Evolutionary conservation across 2,888 invertebrate species (phyloP).

Genomic region (Rugalucina vietnamica): DNA sequence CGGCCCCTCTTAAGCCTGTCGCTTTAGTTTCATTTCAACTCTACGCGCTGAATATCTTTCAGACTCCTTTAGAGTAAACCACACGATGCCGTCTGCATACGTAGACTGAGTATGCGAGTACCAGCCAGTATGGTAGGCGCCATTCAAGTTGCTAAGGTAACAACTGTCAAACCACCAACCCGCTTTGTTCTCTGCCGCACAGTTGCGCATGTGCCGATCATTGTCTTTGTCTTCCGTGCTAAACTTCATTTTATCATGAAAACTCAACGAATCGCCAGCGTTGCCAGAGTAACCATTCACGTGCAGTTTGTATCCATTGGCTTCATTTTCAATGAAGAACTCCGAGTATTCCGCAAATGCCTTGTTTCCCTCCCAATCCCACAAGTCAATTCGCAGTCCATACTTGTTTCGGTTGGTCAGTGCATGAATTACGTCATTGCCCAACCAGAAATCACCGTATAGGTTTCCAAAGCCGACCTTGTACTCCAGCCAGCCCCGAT

Average conservation of each 20-base stretch:
- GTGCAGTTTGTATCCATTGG: slow-evolving; percentile 74
- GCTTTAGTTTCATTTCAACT: slow-evolving; percentile 80
- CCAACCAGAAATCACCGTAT: slow-evolving; percentile 82
- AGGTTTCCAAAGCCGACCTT: slow-evolving; percentile 82
- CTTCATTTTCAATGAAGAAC: slow-evolving; percentile 77
- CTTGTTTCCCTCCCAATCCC: slow-evolving; percentile 82
- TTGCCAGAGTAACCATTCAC: slow-evolving; percentile 75
- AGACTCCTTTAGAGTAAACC: slow-evolving; percentile 80
- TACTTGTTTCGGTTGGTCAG: slow-evolving; percentile 76
- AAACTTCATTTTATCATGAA: slow-evolving; percentile 82
- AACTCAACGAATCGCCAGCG: slow-evolving; percentile 81
- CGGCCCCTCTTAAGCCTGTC: slow-evolving; percentile 22
- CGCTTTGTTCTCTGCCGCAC: slow-evolving; percentile 81
- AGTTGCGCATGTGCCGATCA: slow-evolving; percentile 80
- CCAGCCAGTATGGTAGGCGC: slow-evolving; percentile 80
- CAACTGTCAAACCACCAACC: slow-evolving; percentile 83
- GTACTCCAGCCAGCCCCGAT: slow-evolving; percentile 81
- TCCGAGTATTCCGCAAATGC: slow-evolving; percentile 78
- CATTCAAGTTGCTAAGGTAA: slow-evolving; percentile 81
- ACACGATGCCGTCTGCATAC: slow-evolving; percentile 77
- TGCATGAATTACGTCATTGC: slow-evolving; percentile 78
- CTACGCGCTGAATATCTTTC: slow-evolving; percentile 81
- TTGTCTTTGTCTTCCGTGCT: slow-evolving; percentile 83
- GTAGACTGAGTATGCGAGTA: slow-evolving; percentile 73
- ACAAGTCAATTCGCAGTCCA: slow-evolving; percentile 81